A percentile compares a stretch with the other conserved stretches of the same genome.
These are phyloP conservation scores for Prunella fulvescens DNA, from an alignment of 2,113 vertebrate species.

Conservation along the genomic window DNA sequence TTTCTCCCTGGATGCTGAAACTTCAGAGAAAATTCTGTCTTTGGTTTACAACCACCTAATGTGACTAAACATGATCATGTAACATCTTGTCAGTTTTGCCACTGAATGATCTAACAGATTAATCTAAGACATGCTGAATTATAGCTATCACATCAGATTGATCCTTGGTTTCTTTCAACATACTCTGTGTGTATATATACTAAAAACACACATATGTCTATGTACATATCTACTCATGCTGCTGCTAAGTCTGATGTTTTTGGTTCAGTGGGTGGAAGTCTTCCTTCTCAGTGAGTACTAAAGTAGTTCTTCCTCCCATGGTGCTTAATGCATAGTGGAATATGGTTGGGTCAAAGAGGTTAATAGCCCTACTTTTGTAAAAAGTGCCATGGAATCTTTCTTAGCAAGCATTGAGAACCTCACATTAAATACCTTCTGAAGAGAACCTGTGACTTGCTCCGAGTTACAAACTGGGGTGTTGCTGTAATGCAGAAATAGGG, in stretches of 20 bases:
- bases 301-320: background rate
- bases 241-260: background rate
- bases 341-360: conserved; percentile 29
- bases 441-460: background rate
- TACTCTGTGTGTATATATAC: background rate
- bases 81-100: conserved; percentile 7
- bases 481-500: background rate
- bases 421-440: background rate
- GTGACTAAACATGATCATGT: background rate
- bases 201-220: background rate
- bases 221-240: background rate
- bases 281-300: background rate
- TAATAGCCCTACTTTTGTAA: conserved; percentile 41
- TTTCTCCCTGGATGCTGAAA: background rate
- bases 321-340: background rate
- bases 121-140: background rate
- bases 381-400: background rate
- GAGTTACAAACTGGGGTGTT: background rate
- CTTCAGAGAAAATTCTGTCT: background rate
- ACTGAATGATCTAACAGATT: background rate
- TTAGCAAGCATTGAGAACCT: background rate
- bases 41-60: background rate
- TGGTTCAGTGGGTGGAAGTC: conserved; percentile 4
- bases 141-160: background rate
- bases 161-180: background rate